These are phyloP conservation scores for Aythya fuligula DNA, from an alignment of 2,797 vertebrate genomes.

Conservation along the genomic window DNA sequence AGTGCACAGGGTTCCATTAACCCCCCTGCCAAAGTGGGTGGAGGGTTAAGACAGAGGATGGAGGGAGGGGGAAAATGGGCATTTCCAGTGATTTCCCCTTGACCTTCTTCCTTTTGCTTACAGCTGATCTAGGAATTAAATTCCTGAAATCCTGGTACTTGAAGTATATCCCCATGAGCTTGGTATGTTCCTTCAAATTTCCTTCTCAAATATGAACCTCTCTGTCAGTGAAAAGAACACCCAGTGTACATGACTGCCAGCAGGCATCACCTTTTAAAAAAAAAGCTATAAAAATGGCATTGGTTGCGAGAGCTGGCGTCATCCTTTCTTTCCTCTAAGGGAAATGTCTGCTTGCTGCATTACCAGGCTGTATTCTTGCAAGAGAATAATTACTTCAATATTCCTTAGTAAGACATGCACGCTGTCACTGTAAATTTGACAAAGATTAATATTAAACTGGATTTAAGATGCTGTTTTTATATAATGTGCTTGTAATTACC, in stretches of 20 bases:
- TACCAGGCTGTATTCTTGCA: neutral
- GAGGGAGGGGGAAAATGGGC: neutral
- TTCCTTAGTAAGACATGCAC: conserved; percentile 41
- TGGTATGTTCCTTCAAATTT: neutral
- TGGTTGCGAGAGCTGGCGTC: neutral
- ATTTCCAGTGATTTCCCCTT: neutral
- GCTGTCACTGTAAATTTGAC: conserved; percentile 19
- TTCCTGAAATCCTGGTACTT: neutral
- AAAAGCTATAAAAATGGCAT: neutral
- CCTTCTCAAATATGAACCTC: neutral
- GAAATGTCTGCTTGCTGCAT: neutral
- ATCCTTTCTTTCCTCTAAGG: neutral
- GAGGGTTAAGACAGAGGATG: neutral
- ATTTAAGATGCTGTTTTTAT: neutral
- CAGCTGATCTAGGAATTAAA: neutral
- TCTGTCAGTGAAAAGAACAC: neutral
- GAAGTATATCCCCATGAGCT: neutral
- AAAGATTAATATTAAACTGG: conserved; percentile 36
- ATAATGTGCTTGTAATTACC: conserved; percentile 8
- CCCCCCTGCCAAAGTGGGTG: neutral
- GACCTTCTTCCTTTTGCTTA: neutral
- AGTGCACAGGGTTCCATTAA: accelerated
- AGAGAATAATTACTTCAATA: conserved; percentile 54
- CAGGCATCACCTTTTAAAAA: neutral
- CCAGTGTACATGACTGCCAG: neutral